Conservation (phyloP, 2,888 invertebrate genomes). For the Hirtodrosophila trivittata region DNA sequence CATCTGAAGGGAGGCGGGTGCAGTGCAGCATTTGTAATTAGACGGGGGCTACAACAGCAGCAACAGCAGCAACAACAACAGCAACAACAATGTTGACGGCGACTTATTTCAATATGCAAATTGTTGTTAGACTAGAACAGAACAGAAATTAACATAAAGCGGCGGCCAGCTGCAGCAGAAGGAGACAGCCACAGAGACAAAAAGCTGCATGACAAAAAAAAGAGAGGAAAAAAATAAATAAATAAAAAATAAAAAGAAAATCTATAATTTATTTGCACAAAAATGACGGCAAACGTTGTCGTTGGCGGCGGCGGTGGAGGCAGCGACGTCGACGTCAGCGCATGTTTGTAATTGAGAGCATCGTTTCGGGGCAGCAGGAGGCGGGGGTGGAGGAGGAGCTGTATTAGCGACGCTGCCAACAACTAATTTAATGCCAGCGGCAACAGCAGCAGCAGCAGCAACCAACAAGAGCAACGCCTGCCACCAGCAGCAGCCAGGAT, state of each 20-base stretch:
- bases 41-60: slow-evolving; percentile 44
- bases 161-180: slow-evolving; percentile 48
- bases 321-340: slow-evolving; percentile 35
- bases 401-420: slow-evolving; percentile 75
- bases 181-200: slow-evolving; percentile 50
- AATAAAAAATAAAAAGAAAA: slow-evolving; percentile 48
- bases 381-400: slow-evolving; percentile 45
- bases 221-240: slow-evolving; percentile 7
- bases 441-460: slow-evolving; percentile 46
- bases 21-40: slow-evolving; percentile 57
- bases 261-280: slow-evolving; percentile 72
- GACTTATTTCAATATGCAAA: slow-evolving; percentile 66
- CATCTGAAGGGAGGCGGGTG: slow-evolving; percentile 36
- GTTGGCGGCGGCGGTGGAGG: slow-evolving; percentile 38
- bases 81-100: slow-evolving; percentile 29
- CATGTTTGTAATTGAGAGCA: slow-evolving; percentile 74
- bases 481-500: slow-evolving; percentile 45
- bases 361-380: slow-evolving; percentile 59
- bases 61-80: slow-evolving; percentile 10
- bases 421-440: slow-evolving; percentile 78
- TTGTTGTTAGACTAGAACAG: slow-evolving; percentile 57
- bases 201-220: slow-evolving; percentile 28
- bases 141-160: slow-evolving; percentile 46
- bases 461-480: slow-evolving; percentile 68
- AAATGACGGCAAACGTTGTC: slow-evolving; percentile 54